Percentiles rank a stretch among this genome's conserved stretches.
Evolutionary conservation across 2,797 vertebrate genomes (phyloP).

Genomic region (Chaenodraco wilsoni): DNA sequence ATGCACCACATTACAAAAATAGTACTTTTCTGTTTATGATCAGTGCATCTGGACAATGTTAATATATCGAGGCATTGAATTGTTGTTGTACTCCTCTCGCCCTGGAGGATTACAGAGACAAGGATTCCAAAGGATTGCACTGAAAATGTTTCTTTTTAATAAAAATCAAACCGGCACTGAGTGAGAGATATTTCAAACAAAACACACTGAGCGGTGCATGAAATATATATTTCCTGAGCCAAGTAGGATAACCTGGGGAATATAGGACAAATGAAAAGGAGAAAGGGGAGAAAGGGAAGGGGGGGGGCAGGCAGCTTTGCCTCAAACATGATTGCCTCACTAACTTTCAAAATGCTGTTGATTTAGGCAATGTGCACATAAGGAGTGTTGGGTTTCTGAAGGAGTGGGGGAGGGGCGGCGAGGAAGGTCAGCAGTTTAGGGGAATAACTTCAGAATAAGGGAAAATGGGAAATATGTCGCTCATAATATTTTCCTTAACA

Average conservation of each 20-base stretch:
- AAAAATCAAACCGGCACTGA: slow-evolving; percentile 65
- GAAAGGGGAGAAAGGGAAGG: slow-evolving; percentile 6
- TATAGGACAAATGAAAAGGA: slow-evolving; percentile 64
- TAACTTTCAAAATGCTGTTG: slow-evolving; percentile 78
- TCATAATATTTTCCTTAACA: slow-evolving; percentile 61
- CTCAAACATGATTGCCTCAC: slow-evolving; percentile 75
- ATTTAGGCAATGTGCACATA: slow-evolving; percentile 75
- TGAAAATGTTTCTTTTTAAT: slow-evolving; percentile 72
- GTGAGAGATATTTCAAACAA: slow-evolving; percentile 69
- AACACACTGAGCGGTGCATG: slow-evolving; percentile 60
- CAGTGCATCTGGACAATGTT: slow-evolving; percentile 68
- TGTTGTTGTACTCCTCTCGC: slow-evolving; percentile 42
- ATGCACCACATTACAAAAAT: slow-evolving; percentile 55
- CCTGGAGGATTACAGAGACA: slow-evolving; percentile 61
- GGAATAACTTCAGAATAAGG: slow-evolving; percentile 58
- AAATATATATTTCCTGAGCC: slow-evolving; percentile 66
- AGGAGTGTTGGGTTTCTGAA: slow-evolving; percentile 70
- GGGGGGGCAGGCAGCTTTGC: slow-evolving; percentile 38
- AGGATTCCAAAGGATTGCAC: slow-evolving; percentile 63
- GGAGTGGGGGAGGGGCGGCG: slow-evolving; percentile 22
- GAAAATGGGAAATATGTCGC: slow-evolving; percentile 57
- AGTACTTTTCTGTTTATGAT: slow-evolving; percentile 59
- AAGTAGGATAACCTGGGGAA: slow-evolving; percentile 65
- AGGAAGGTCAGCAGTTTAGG: slow-evolving; percentile 63
- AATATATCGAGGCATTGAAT: slow-evolving; percentile 70